Base-by-base conservation (phyloP, 2,888 invertebrate genomes). In the Parelbella ahira region DNA sequence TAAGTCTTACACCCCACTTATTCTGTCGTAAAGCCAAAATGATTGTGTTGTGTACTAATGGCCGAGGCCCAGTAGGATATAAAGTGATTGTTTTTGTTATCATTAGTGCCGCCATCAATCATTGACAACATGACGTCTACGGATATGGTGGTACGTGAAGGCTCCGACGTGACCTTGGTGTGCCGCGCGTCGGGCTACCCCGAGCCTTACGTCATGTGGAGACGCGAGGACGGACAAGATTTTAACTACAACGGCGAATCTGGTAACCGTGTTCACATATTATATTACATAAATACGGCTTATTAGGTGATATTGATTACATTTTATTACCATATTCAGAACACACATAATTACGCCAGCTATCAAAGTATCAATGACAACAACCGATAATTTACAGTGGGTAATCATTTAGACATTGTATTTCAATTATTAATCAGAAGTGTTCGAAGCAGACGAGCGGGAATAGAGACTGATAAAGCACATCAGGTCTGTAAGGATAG, bases 201-300 rank as follows among this genome's bases (percentile, higher is more conserved):
- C 0, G 95, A 95, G 66, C 97, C 97, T 36, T 96, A 95, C 73
- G 95, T 97, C 60, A 96, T 96, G 93, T 97, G 96, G 96, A 89
- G 95, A 30, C 89, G 96, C 36, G 96, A 96, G 75, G 96, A 97
- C 69, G 95, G 95, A 48, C 93, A 93, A 63, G 94, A 94, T 74
- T 96, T 96, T 83, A 92, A 93, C 80, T 95, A 95, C 81, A 95
- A 95, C 63, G 95, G 95, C 28, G 94, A 94, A 74, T 92, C 91
- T 71, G 96, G 96, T 95, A 87, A 24, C 18, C 29, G 21, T 28
- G 2, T 8, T 8, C 2, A 5, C 7, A 5, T 2, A n/a, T n/a
- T n/a, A n/a, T n/a, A n/a, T n/a, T n/a, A n/a, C n/a, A n/a, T n/a
- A n/a, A n/a, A n/a, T n/a, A n/a, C n/a, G n/a, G n/a, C n/a, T n/a